phyloP scores from a whole-genome alignment of 2,113 vertebrate genomes.

The Xenopus laevis region DNA sequence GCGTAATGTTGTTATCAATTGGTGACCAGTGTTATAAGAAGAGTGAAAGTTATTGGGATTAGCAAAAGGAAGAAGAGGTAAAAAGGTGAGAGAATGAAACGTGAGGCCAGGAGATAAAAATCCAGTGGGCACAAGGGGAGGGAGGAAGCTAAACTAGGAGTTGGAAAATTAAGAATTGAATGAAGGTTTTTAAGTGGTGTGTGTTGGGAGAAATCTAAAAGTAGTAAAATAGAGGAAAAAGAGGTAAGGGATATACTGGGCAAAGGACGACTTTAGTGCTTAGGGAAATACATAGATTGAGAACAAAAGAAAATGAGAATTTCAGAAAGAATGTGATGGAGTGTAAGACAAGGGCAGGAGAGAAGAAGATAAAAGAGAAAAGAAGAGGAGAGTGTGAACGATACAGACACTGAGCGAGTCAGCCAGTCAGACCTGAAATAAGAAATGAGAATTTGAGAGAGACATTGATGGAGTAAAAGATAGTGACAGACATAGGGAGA shows the following conservation, averaged over 20 bases:
- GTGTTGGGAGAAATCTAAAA: neutral
- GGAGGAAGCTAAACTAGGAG: neutral
- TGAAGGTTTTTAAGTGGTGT: neutral
- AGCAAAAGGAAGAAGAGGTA: neutral
- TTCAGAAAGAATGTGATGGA: conserved; percentile 3
- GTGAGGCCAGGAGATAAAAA: neutral
- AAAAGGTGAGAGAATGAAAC: neutral
- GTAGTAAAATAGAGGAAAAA: no score
- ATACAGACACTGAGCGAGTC: conserved; percentile 32
- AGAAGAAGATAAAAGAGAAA: neutral
- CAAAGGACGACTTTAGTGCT: neutral
- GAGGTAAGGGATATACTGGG: neutral
- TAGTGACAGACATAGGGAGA: conserved; percentile 20
- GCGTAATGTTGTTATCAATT: conserved; percentile 12
- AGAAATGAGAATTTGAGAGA: conserved; percentile 39
- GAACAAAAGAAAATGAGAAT: conserved; percentile 30
- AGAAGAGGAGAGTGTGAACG: neutral
- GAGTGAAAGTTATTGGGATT: neutral
- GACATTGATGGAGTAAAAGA: conserved; percentile 39
- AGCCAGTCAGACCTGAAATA: neutral
- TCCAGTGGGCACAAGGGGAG: neutral
- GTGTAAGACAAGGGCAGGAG: conserved; percentile 22
- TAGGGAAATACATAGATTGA: conserved; percentile 11
- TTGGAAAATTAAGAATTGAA: neutral
- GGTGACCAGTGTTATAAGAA: conserved; percentile 6